Evolutionary conservation across 37 sponge, comb jelly and placozoan genomes (phyloP).

Genomic region (Dysidea cf. avara): DNA sequence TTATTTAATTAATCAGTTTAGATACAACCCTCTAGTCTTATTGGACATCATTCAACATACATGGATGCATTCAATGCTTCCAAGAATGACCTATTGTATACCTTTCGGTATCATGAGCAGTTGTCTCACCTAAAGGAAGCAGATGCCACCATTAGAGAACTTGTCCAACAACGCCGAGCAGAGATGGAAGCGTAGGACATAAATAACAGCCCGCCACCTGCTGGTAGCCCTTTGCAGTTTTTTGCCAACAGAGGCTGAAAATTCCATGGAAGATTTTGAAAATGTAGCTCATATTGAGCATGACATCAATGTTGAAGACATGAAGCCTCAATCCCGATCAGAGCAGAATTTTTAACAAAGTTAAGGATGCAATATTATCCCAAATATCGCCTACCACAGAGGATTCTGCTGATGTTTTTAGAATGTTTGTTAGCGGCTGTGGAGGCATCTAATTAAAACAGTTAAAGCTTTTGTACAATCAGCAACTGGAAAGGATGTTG

Average conservation of each 20-base stretch:
- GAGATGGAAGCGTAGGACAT: too few species aligned
- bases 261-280: slow-evolving; percentile 25
- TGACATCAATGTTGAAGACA: not conserved
- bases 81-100: too few species aligned
- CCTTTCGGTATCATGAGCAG: too few species aligned
- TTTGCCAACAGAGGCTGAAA: slow-evolving; percentile 6
- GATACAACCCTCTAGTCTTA: slow-evolving; percentile 2
- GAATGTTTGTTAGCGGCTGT: slow-evolving; percentile 45
- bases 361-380: slow-evolving; percentile 3
- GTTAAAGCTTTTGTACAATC: slow-evolving; percentile 20
- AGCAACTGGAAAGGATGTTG: slow-evolving; percentile 7
- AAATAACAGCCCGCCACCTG: too few species aligned
- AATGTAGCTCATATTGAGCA: not conserved
- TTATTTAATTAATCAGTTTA: slow-evolving; percentile 22
- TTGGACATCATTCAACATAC: slow-evolving; percentile 13
- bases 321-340: slow-evolving; percentile 26
- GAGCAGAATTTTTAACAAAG: not conserved
- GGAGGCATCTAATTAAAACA: slow-evolving; percentile 52
- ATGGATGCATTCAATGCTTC: slow-evolving; percentile 11
- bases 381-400: not conserved
- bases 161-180: too few species aligned
- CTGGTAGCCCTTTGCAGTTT: too few species aligned
- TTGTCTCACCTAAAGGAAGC: too few species aligned
- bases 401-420: slow-evolving; percentile 4
- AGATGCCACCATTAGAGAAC: too few species aligned